Conservation (phyloP, 2,797 vertebrate species). For the Clarias fuscus region DNA sequence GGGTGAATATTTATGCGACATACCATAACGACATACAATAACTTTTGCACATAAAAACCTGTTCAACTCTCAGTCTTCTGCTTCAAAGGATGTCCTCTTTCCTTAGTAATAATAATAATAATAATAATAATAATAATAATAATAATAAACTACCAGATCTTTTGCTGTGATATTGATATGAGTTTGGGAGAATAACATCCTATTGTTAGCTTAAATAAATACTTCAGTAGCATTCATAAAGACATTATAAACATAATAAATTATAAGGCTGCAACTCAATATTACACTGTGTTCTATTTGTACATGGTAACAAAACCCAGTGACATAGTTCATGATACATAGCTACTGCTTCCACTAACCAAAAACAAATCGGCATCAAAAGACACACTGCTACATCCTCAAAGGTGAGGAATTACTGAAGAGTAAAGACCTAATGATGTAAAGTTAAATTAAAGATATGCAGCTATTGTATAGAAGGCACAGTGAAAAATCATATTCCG, state of each 20-base stretch:
- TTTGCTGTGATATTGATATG: conserved; percentile 7
- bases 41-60: background rate
- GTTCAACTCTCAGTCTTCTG: background rate
- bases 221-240: conserved; percentile 21
- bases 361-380: conserved; percentile 28
- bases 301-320: conserved; percentile 22
- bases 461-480: conserved; percentile 52
- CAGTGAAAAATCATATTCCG: conserved; percentile 51
- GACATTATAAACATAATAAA: conserved; percentile 32
- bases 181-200: conserved; percentile 17
- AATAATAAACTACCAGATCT: background rate
- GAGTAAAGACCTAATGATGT: conserved; percentile 21
- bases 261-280: background rate
- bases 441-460: conserved; percentile 39
- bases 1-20: background rate
- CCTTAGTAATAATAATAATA: background rate
- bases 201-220: background rate
- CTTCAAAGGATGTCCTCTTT: background rate
- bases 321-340: conserved; percentile 16
- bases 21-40: background rate
- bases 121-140: too few species aligned
- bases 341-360: conserved; percentile 28
- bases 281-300: conserved; percentile 9
- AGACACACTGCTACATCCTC: conserved; percentile 13
- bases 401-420: conserved; percentile 15